These are phyloP conservation scores for Ciconia boyciana DNA, from an alignment of 2,113 vertebrate genomes.

Conservation along the genomic window DNA sequence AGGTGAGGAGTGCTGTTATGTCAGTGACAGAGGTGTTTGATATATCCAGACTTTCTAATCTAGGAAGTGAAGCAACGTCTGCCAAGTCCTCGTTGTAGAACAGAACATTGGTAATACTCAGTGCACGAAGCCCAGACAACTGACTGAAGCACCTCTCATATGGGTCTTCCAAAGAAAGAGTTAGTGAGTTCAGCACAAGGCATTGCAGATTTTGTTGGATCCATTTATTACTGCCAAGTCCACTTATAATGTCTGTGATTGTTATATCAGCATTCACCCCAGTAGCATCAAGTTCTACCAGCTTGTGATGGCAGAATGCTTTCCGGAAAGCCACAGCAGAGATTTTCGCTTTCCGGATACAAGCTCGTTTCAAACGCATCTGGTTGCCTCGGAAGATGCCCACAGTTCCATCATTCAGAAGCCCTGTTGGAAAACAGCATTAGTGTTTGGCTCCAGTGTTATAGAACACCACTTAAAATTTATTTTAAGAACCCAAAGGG, in stretches of 20 bases:
- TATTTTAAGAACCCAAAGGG: neutral
- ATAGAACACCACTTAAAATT: neutral
- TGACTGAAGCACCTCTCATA: conserved; percentile 87
- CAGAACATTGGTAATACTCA: conserved; percentile 94
- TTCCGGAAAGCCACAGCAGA: conserved; percentile 94
- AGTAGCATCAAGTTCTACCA: conserved; percentile 93
- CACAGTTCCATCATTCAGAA: conserved; percentile 94
- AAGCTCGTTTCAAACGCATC: conserved; percentile 91
- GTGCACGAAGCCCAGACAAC: conserved; percentile 85
- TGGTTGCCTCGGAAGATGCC: conserved; percentile 92
- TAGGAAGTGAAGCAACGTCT: conserved; percentile 89
- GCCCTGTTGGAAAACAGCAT: conserved; percentile 74
- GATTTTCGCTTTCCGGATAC: conserved; percentile 93
- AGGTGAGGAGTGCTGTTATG: conserved; percentile 88
- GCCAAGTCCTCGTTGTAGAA: conserved; percentile 95
- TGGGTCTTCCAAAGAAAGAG: conserved; percentile 92
- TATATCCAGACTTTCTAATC: conserved; percentile 94
- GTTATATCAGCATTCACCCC: conserved; percentile 96
- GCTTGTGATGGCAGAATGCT: conserved; percentile 91
- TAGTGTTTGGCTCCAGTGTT: neutral
- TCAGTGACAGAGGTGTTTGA: conserved; percentile 98
- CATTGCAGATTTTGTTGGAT: conserved; percentile 91
- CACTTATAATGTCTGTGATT: conserved; percentile 93
- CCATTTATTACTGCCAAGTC: conserved; percentile 91
- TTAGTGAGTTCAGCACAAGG: conserved; percentile 91